Conservation (phyloP, 2,113 vertebrate genomes). For the Rhabdornis inornatus region DNA sequence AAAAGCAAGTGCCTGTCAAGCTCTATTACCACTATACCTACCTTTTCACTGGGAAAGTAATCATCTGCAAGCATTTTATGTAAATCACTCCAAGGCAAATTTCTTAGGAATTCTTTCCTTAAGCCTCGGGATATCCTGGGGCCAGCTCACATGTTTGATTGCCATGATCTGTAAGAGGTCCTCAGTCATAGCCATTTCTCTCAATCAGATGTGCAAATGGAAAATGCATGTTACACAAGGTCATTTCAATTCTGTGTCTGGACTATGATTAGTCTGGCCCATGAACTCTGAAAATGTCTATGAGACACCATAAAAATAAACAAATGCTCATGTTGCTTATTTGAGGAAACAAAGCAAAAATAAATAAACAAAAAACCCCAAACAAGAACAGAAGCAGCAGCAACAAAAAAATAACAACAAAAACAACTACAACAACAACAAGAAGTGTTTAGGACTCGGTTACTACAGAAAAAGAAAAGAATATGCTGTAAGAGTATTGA, state of each 20-base stretch:
- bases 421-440: neutral
- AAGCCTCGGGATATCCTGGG: neutral
- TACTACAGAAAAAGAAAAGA: neutral
- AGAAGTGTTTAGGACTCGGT: rapidly evolving
- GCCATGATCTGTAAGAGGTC: neutral
- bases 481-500: neutral
- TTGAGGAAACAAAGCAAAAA: neutral
- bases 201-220: neutral
- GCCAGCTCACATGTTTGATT: neutral
- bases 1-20: neutral
- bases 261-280: neutral
- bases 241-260: neutral
- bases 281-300: neutral
- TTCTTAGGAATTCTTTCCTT: neutral
- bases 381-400: neutral
- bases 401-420: neutral
- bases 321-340: neutral
- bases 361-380: neutral
- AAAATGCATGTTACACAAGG: neutral
- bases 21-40: neutral
- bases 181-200: neutral
- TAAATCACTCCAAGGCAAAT: neutral
- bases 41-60: neutral
- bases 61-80: neutral
- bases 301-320: neutral